A percentile compares a stretch with the other conserved stretches of the same genome.
phyloP scores from a whole-genome alignment of 2,888 invertebrate species.

The Salpingus planirostris region DNA sequence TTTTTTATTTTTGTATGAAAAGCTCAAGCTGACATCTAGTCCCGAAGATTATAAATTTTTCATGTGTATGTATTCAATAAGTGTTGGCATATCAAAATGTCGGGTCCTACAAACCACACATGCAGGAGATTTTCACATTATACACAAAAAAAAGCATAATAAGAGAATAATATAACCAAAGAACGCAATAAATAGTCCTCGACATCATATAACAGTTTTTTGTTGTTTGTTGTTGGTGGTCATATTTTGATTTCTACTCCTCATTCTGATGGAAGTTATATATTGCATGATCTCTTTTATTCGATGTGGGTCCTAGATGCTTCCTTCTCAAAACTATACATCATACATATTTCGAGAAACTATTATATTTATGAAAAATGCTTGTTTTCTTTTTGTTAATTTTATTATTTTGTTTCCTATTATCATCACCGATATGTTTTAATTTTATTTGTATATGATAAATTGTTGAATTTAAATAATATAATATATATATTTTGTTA shows the following conservation, averaged over 20 bases:
- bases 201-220: no score
- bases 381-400: slow-evolving; percentile 5
- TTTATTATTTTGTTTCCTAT: slow-evolving; percentile 35
- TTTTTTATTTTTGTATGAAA: slow-evolving; percentile 44
- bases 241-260: no score
- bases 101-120: no score
- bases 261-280: no score
- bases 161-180: no score
- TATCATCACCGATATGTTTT: slow-evolving; percentile 40
- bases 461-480: slow-evolving; percentile 47
- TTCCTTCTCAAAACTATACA: slow-evolving; percentile 32
- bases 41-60: slow-evolving; percentile 31
- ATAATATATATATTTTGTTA: slow-evolving; percentile 52
- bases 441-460: slow-evolving; percentile 41
- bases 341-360: no score
- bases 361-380: slow-evolving; percentile 2
- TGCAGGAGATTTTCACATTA: no score
- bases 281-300: no score
- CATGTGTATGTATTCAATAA: slow-evolving; percentile 23
- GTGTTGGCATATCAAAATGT: slow-evolving; percentile 39
- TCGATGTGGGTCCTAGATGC: slow-evolving; percentile 38
- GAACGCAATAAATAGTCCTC: no score
- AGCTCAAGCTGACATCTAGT: slow-evolving; percentile 44
- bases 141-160: no score
- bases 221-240: no score